Evolutionary conservation across 2,797 vertebrate species (phyloP).

Genomic region (Enteromius unitaeniatus): DNA sequence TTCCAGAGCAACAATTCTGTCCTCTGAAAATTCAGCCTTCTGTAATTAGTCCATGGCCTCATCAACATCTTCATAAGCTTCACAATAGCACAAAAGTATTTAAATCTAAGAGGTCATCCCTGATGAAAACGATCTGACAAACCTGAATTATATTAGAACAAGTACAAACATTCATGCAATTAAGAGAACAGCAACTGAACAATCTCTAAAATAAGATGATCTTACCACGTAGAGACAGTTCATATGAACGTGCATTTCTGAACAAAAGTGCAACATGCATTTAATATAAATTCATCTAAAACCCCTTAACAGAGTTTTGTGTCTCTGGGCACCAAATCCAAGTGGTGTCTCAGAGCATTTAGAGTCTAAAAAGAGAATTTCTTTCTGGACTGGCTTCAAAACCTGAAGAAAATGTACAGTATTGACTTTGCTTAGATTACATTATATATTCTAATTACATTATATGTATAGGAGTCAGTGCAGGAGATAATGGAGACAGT

Average conservation of each 20-base stretch:
- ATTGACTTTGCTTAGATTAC: background rate
- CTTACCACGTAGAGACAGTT: background rate
- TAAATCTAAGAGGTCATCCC: background rate
- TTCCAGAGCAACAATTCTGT: too few relatives aligned
- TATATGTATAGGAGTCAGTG: too few relatives aligned
- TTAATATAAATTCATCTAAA: background rate
- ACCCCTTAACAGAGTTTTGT: background rate
- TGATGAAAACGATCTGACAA: background rate
- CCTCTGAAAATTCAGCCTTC: too few relatives aligned
- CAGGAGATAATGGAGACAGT: too few relatives aligned
- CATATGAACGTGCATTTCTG: background rate
- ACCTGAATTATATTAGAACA: background rate
- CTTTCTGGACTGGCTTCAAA: conserved; percentile 5
- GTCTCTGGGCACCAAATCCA: background rate
- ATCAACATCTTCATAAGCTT: too few relatives aligned
- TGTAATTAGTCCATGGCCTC: too few relatives aligned
- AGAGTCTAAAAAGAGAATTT: background rate
- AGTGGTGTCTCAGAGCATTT: background rate
- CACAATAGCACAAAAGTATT: too few relatives aligned
- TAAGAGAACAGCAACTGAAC: background rate
- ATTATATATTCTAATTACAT: too few relatives aligned
- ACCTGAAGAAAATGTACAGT: background rate
- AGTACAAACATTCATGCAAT: background rate
- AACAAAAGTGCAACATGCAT: background rate
- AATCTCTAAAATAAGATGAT: too few relatives aligned